A percentile compares a stretch with the other conserved stretches of the same genome.
These are phyloP conservation scores for Clytia hemisphaerica DNA, from an alignment of 30 jellyfish, hydroid and myxozoan genomes.

Conservation along the genomic window DNA sequence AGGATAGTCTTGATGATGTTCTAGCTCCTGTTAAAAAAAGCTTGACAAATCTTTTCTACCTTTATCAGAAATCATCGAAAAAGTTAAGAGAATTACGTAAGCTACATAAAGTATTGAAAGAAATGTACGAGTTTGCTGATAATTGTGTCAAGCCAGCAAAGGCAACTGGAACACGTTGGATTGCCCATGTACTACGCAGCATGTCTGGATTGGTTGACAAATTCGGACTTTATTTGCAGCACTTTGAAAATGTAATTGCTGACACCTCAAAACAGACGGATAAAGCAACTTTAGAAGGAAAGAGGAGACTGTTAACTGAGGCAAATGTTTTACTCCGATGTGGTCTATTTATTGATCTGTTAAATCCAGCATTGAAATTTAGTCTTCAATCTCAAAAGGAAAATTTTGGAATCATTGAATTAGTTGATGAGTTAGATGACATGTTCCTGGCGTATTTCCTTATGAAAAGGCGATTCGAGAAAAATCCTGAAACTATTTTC, in stretches of 20 bases:
- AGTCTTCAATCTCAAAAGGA: not conserved
- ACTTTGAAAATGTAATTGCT: not conserved
- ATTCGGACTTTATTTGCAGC: slow-evolving; percentile 2
- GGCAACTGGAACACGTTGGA: slow-evolving; percentile 24
- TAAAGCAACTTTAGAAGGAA: not conserved
- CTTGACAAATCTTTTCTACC: not conserved
- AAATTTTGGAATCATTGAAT: not conserved
- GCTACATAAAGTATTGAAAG: not conserved
- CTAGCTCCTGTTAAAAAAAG: not conserved
- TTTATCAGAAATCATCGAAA: not conserved
- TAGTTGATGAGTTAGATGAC: slow-evolving; percentile 5
- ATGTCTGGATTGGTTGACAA: not conserved
- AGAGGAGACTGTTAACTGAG: not conserved
- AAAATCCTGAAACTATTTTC: too few relatives aligned
- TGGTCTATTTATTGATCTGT: not conserved
- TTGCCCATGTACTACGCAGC: not conserved
- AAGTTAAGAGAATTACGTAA: not conserved
- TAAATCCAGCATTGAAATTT: not conserved
- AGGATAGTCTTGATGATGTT: not conserved
- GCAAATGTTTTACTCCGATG: not conserved
- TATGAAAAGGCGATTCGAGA: too few relatives aligned
- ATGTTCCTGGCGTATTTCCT: not conserved
- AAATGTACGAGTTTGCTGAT: not conserved
- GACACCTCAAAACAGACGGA: slow-evolving; percentile 8
- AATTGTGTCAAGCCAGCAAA: slow-evolving; percentile 2